These are phyloP conservation scores for Epizoanthus fatuus DNA, from an alignment of 92 coral and sea anemone species.

Conservation along the genomic window DNA sequence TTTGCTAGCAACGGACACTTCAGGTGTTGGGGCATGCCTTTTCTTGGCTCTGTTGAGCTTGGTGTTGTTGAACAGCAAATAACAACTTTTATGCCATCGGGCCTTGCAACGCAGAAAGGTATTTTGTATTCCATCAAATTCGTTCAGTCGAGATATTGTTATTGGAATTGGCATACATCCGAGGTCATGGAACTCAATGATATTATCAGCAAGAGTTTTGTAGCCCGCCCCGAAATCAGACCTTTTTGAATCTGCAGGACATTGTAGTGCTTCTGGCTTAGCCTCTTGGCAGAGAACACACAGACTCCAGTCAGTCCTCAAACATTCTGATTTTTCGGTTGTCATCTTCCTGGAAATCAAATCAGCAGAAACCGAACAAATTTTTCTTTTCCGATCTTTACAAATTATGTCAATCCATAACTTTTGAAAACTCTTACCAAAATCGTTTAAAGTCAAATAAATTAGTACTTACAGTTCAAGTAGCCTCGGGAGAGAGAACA, in stretches of 20 bases:
- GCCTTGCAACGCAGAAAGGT: constrained; percentile 45
- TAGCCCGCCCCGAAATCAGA: constrained; percentile 62
- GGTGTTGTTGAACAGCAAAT: constrained; percentile 31
- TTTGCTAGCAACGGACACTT: neutral
- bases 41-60: constrained; percentile 40
- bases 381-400: too few species aligned
- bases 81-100: constrained; percentile 60
- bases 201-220: constrained; percentile 49
- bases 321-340: neutral
- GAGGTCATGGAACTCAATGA: constrained; percentile 25
- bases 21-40: constrained; percentile 25
- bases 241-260: constrained; percentile 49
- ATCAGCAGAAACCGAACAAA: too few species aligned
- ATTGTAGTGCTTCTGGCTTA: constrained; percentile 35
- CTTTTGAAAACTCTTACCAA: too few species aligned
- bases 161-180: constrained; percentile 52
- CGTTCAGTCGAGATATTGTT: constrained; percentile 27
- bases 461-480: too few species aligned
- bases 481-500: neutral
- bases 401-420: too few species aligned
- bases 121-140: constrained; percentile 46
- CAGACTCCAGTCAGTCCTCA: constrained; percentile 43
- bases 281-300: constrained; percentile 50
- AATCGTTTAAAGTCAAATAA: too few species aligned
- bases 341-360: neutral